Conservation (phyloP, 2,113 vertebrate species). For the Nanger granti region DNA sequence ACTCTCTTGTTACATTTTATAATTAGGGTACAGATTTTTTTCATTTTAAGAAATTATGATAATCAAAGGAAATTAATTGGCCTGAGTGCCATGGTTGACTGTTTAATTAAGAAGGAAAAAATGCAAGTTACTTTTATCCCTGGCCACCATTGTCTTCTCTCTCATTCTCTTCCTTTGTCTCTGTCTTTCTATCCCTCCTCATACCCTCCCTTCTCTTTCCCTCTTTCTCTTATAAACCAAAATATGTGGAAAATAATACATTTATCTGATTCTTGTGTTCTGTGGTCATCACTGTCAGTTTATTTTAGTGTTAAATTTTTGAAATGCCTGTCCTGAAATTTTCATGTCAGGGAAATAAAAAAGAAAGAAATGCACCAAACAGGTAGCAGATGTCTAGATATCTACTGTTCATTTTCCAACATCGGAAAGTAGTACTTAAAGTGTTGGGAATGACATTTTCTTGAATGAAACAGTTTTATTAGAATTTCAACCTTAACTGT, state of each 20-base stretch:
- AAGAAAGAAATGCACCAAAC: neutral
- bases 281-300: neutral
- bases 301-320: slow-evolving; percentile 18
- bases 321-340: slow-evolving; percentile 8
- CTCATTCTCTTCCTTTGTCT: neutral
- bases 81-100: neutral
- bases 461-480: neutral
- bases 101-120: neutral
- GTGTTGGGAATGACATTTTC: neutral
- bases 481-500: neutral
- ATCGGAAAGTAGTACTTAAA: neutral
- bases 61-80: slow-evolving; percentile 1
- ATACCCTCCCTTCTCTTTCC: neutral
- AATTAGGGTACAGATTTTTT: neutral
- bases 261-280: neutral
- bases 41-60: slow-evolving; percentile 13
- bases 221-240: neutral
- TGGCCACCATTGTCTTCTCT: neutral
- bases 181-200: neutral
- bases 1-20: neutral
- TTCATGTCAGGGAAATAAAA: neutral
- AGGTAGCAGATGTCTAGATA: neutral
- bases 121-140: neutral
- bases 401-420: neutral
- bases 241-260: neutral